Base-by-base conservation (phyloP, 2,888 invertebrate species). In the Synanthedon tipuliformis region DNA sequence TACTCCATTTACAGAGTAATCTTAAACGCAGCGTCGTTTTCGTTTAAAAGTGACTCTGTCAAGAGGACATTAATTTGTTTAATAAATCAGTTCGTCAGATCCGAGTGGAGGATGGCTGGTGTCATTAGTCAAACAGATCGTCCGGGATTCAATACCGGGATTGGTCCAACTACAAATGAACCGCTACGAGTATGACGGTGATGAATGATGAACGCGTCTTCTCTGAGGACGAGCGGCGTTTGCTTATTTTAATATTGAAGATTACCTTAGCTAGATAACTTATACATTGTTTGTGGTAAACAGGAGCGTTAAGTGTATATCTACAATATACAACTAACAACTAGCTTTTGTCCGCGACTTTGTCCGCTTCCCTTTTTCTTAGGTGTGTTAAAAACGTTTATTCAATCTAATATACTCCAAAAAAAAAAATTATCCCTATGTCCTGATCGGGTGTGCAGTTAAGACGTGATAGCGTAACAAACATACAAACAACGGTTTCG, bases 61-160 rank as follows among this genome's bases (percentile, higher is more conserved):
- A 78, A 60, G 61, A 55, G 60, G 67, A 74, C 70, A 73, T 73
- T 78, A 80, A 82, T 83, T 82, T 80, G 81, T 83, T 83, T 75
- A 81, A 84, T 84, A 83, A 84, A 82, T 81, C 82, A 73, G 75
- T 69, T 73, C 62, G 71, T 69, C 68, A 65, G 50, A 34, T 34
- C 34, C 34, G 34, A 34, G 34, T 34, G 34, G 34, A 34, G 34
- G 34, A 50, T 50, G 50, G 13, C 50, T 68, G 67, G 66, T 58
- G 69, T 75, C 75, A 84, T 84, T 81, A 81, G 71, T 81, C 80
- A 79, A 73, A 72, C 65, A 49, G 49, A 49, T 5, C 16, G 49
- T 49, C 49, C 63, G 68, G 68, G 73, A 69, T 68, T 68, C 71
- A 68, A 74, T 73, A 71, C 71, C 50, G 50, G 74, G 74, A 70